Conservation (phyloP, 1,140 invertebrate genomes). For the Mamestra configurata region DNA sequence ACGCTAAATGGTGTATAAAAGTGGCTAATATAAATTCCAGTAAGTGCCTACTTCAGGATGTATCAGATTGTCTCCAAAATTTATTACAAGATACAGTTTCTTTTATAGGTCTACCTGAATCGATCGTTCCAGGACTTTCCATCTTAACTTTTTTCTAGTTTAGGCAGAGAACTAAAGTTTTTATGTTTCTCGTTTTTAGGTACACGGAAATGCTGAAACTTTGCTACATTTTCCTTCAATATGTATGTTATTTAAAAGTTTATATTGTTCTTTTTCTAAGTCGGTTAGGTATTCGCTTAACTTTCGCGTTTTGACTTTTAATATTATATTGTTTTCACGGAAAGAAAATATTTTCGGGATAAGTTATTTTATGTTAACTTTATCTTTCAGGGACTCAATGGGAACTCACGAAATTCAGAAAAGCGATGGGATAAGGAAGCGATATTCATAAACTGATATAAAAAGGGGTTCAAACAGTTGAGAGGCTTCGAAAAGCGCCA, state of each 20-base stretch:
- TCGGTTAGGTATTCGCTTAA: not conserved
- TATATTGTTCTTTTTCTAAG: not conserved
- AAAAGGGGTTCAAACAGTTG: too few relatives aligned
- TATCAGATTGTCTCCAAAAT: conserved; percentile 20
- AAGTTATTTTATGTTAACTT: too few relatives aligned
- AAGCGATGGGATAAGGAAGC: too few relatives aligned
- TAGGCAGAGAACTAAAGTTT: not conserved
- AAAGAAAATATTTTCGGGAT: too few relatives aligned
- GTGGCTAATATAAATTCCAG: conserved; percentile 7
- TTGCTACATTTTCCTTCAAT: not conserved
- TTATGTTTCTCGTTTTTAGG: not conserved
- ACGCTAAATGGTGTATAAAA: conserved; percentile 5
- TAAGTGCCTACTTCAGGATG: conserved; percentile 4
- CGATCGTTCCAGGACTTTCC: conserved; percentile 1
- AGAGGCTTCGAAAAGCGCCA: too few relatives aligned
- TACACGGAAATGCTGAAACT: not conserved
- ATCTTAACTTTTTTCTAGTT: not conserved
- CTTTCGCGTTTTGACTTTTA: not conserved
- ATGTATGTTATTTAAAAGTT: not conserved
- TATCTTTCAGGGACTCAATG: too few relatives aligned
- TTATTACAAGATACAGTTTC: conserved; percentile 1
- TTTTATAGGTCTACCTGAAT: conserved; percentile 25
- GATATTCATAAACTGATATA: too few relatives aligned
- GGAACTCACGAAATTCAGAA: too few relatives aligned
- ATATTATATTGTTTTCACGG: too few relatives aligned